phyloP scores from a whole-genome alignment of 2,113 vertebrate species.

The Brevimyrus niger region DNA sequence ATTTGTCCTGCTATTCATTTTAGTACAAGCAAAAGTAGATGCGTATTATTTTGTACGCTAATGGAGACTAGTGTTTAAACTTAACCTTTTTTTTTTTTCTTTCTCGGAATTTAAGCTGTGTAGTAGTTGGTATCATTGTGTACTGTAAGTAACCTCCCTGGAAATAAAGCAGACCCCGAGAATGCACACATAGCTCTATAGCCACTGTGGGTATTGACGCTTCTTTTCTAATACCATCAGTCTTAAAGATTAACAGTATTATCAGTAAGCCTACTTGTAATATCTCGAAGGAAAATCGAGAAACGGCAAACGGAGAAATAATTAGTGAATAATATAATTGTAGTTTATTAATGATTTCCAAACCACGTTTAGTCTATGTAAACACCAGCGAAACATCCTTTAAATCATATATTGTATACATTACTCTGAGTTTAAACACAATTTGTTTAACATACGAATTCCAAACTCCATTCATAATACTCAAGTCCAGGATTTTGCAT shows the following conservation, averaged over 20 bases:
- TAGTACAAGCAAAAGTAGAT: not conserved
- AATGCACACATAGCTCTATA: not conserved
- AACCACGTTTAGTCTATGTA: not conserved
- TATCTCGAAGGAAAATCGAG: not conserved
- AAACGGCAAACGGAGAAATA: not conserved
- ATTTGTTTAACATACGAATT: not conserved
- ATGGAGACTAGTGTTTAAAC: not conserved
- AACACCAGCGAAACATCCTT: not conserved
- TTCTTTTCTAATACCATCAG: not conserved
- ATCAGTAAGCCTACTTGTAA: not conserved
- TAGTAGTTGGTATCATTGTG: not conserved
- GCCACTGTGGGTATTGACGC: not conserved
- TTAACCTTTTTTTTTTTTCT: too few relatives aligned
- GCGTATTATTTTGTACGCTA: not conserved
- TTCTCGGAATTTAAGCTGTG: not conserved
- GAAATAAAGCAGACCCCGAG: not conserved
- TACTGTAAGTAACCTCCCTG: not conserved
- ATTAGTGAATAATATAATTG: not conserved
- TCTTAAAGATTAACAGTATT: not conserved
- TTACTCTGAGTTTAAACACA: not conserved
- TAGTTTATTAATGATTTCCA: not conserved
- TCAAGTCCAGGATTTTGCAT: not conserved
- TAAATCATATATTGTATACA: not conserved
- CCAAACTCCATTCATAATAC: not conserved
- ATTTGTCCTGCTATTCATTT: conserved; percentile 40